Evolutionary conservation across 2,888 invertebrate genomes (phyloP), one percentile per base, ranked within the genome.

Genomic region (Cataglyphis altisquamis): DNA sequence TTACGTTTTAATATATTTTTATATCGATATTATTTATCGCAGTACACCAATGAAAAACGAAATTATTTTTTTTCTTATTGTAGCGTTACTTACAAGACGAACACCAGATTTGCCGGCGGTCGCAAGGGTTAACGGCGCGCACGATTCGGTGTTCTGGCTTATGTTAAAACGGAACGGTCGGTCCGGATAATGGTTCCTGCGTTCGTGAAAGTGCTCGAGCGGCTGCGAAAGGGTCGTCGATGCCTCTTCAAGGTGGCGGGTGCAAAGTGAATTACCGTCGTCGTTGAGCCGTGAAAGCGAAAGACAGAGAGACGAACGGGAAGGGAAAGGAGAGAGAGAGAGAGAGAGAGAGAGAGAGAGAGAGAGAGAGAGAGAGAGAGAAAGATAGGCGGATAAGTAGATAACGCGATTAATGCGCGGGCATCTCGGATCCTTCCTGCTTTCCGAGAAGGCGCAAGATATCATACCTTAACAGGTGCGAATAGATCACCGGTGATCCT

Each of bases 341-440:
- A 70, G 72, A 66, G 41, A 45, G n/a, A 29, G 52, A 15, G 57
- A 29, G 52, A 15, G 74, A 70, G 72, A 66, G 41, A 45, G n/a
- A 29, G 52, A 15, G 57, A 29, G 52, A 15, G 57, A 29, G 29
- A 32, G 52, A 12, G 57, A 29, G 52, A 21, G 48, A 77, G 64
- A 64, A 39, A 15, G 72, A 62, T n/a, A 32, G 9, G 62, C 72
- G 84, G 85, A 85, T 90, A 90, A 91, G 88, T 85, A 84, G 87
- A 88, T 91, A 91, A 91, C 86, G 86, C 86, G 88, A 91, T 91
- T 91, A 91, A 88, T 86, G 83, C 85, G 77, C 82, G 81, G 77
- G 63, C 87, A 63, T 83, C 83, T 83, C 83, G 68, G 80, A n/a
- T 66, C 84, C 74, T 21, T 72, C 70, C 57, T 48, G 66, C 64